Percentiles rank a stretch among this genome's conserved stretches.
Conservation (phyloP, 1,140 invertebrate genomes). For the Phymastichus coffea region DNA sequence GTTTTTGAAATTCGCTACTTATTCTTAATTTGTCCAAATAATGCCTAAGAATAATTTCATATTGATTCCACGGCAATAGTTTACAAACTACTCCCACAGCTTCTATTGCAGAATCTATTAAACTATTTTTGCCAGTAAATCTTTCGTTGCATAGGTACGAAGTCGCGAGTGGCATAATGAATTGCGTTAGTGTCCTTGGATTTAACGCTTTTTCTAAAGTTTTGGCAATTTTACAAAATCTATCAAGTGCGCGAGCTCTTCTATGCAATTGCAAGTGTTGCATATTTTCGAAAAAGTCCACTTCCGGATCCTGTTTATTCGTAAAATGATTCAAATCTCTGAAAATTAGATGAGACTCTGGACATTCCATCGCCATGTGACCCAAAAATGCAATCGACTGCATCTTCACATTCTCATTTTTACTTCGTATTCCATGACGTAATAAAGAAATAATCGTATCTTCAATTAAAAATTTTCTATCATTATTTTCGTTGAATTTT, state of each 20-base stretch:
- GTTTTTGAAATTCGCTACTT: slow-evolving; percentile 76
- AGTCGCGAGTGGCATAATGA: slow-evolving; percentile 81
- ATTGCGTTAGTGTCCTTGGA: slow-evolving; percentile 74
- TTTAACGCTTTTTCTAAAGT: slow-evolving; percentile 62
- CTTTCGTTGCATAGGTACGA: slow-evolving; percentile 78
- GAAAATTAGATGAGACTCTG: slow-evolving; percentile 68
- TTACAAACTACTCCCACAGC: slow-evolving; percentile 73
- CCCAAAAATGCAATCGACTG: slow-evolving; percentile 79
- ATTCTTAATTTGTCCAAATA: slow-evolving; percentile 76
- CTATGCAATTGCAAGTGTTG: slow-evolving; percentile 83
- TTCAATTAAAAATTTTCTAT: slow-evolving; percentile 69
- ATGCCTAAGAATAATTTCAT: slow-evolving; percentile 75
- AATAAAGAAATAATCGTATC: slow-evolving; percentile 70
- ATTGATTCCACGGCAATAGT: slow-evolving; percentile 83
- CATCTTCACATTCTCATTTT: slow-evolving; percentile 67
- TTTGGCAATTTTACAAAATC: slow-evolving; percentile 64
- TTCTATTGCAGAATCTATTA: slow-evolving; percentile 83
- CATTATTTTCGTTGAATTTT: slow-evolving; percentile 49
- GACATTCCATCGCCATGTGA: slow-evolving; percentile 70
- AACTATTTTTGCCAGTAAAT: slow-evolving; percentile 72
- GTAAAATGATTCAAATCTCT: slow-evolving; percentile 72
- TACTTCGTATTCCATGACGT: slow-evolving; percentile 66
- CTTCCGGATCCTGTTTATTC: slow-evolving; percentile 76
- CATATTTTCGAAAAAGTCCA: slow-evolving; percentile 94
- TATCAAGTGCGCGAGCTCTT: slow-evolving; percentile 74